Conservation (phyloP, 1,140 invertebrate genomes). For the Andricus grossulariae region DNA sequence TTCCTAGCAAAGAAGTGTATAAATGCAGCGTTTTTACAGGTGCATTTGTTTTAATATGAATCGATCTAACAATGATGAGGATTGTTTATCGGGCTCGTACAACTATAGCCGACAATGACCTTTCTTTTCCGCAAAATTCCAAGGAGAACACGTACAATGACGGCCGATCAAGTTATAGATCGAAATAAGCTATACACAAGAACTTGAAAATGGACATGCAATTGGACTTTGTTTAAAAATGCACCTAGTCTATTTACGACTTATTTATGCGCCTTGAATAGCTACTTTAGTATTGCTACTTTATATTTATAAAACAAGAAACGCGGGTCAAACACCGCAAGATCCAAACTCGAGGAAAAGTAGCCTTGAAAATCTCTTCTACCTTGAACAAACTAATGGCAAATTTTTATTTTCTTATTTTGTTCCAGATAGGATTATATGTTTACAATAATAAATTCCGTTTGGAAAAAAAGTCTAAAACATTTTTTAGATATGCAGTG, state of each 20-base stretch:
- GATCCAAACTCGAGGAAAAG: neutral
- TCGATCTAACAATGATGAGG: constrained; percentile 48
- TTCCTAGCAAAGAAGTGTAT: constrained; percentile 42
- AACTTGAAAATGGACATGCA: neutral
- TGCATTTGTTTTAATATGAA: constrained; percentile 49
- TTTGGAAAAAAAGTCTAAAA: too few relatives aligned
- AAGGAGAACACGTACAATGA: constrained; percentile 55
- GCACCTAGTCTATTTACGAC: constrained; percentile 4
- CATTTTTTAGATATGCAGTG: too few relatives aligned
- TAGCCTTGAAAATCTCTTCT: constrained; percentile 33
- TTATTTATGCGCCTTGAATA: constrained; percentile 6
- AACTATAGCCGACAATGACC: constrained; percentile 57
- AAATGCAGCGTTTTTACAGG: constrained; percentile 45
- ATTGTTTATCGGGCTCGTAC: constrained; percentile 51
- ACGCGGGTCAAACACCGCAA: constrained; percentile 34
- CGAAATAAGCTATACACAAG: constrained; percentile 35
- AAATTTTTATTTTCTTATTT: neutral
- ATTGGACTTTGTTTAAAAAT: constrained; percentile 36
- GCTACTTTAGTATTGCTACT: constrained; percentile 4
- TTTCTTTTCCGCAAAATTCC: constrained; percentile 55
- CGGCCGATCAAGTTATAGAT: constrained; percentile 48
- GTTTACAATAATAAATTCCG: too few relatives aligned
- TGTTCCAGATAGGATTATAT: too few relatives aligned
- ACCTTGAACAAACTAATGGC: constrained; percentile 30
- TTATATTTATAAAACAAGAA: constrained; percentile 28